A percentile compares a stretch with the other conserved stretches of the same genome.
These are phyloP conservation scores for Drosophila eohydei DNA, from an alignment of 2,888 invertebrate species.

Conservation along the genomic window DNA sequence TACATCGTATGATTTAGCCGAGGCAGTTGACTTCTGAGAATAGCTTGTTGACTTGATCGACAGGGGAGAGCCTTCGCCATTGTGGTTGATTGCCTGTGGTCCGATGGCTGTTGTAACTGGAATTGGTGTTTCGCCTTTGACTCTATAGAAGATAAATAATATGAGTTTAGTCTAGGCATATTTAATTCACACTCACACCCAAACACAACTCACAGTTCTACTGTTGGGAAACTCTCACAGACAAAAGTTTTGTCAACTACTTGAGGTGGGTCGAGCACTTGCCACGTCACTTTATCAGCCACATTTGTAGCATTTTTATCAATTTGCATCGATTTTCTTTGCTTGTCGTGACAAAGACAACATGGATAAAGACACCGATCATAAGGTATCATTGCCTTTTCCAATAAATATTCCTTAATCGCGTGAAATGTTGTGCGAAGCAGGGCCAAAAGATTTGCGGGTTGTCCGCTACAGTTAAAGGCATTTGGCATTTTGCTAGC, in stretches of 20 bases:
- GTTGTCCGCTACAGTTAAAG: slow-evolving; percentile 34
- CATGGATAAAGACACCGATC: slow-evolving; percentile 63
- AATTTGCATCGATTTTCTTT: slow-evolving; percentile 82
- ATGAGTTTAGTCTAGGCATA: neutral
- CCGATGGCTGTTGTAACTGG: neutral
- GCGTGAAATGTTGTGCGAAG: slow-evolving; percentile 45
- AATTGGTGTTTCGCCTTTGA: slow-evolving; percentile 4
- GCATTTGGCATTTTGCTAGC: slow-evolving; percentile 58
- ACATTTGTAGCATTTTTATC: slow-evolving; percentile 38
- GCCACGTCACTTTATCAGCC: slow-evolving; percentile 45
- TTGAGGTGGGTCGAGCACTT: slow-evolving; percentile 34
- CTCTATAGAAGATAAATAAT: slow-evolving; percentile 21
- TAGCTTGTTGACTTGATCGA: slow-evolving; percentile 75
- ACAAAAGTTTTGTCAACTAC: slow-evolving; percentile 20
- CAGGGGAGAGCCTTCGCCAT: slow-evolving; percentile 61
- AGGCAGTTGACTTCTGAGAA: slow-evolving; percentile 81
- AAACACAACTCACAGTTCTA: slow-evolving; percentile 42
- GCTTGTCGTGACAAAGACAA: slow-evolving; percentile 25
- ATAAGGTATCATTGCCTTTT: slow-evolving; percentile 48
- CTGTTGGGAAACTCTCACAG: slow-evolving; percentile 9
- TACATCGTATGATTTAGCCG: slow-evolving; percentile 67
- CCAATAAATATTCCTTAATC: slow-evolving; percentile 64
- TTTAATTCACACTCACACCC: neutral
- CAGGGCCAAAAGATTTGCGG: slow-evolving; percentile 43
- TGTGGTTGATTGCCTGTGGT: slow-evolving; percentile 16